Conservation (phyloP, 2,113 vertebrate species). For the Guaruba guarouba region DNA sequence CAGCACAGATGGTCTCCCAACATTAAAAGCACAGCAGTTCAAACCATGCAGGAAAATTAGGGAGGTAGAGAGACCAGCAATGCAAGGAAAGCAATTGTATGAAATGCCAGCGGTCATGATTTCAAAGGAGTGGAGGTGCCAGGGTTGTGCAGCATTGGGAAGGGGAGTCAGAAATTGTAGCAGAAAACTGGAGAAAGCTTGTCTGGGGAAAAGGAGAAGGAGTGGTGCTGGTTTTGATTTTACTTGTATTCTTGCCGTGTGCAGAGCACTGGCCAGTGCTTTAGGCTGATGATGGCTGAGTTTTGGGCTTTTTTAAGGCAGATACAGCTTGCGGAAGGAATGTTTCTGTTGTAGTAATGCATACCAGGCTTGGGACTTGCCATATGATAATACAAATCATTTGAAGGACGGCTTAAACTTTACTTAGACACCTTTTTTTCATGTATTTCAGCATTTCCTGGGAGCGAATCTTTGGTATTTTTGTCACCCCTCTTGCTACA, state of each 20-base stretch:
- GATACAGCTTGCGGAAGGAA: not conserved
- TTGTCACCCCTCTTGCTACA: not conserved
- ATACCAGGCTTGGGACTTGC: not conserved
- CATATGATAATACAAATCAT: not conserved
- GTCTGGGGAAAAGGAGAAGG: not conserved
- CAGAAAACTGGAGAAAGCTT: not conserved
- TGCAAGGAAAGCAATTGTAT: accelerated
- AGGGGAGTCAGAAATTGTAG: not conserved
- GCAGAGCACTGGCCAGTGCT: not conserved
- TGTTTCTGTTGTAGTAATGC: not conserved
- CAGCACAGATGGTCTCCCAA: not conserved
- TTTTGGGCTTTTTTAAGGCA: not conserved
- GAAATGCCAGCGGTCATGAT: accelerated
- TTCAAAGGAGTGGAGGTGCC: not conserved
- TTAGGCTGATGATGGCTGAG: not conserved
- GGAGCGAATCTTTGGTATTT: not conserved
- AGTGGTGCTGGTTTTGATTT: not conserved
- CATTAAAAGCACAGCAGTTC: accelerated
- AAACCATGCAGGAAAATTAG: accelerated
- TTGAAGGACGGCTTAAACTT: not conserved
- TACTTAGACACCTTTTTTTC: not conserved
- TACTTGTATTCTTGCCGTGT: not conserved
- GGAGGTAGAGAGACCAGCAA: not conserved
- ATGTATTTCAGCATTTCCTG: not conserved
- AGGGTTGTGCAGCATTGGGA: not conserved